These are phyloP conservation scores for Paralichthys olivaceus DNA, from an alignment of 2,113 vertebrate genomes.

Conservation along the genomic window DNA sequence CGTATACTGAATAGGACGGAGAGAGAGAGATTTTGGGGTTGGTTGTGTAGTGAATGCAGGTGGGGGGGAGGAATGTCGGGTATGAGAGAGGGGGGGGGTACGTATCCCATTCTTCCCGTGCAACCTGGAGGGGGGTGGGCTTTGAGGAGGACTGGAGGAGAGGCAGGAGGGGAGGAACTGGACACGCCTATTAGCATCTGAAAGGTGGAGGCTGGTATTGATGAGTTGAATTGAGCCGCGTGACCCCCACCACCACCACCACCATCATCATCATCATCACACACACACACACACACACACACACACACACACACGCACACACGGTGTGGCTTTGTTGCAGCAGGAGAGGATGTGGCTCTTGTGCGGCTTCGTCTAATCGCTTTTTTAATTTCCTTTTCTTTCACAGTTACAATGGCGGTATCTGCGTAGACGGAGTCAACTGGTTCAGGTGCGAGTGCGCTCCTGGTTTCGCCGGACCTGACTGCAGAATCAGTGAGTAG, in stretches of 20 bases:
- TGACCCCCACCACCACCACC: constrained; percentile 31
- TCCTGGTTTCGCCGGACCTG: constrained; percentile 92
- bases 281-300: constrained; percentile 10
- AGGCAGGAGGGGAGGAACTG: constrained; percentile 66
- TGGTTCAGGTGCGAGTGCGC: constrained; percentile 98
- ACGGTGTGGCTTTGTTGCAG: constrained; percentile 63
- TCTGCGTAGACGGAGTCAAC: constrained; percentile 96
- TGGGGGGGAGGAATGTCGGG: constrained; percentile 58
- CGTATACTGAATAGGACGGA: constrained; percentile 62
- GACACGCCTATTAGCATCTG: constrained; percentile 81
- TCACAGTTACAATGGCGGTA: constrained; percentile 93
- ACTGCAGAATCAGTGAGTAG: constrained; percentile 98
- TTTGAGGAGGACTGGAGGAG: constrained; percentile 68
- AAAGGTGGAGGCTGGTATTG: constrained; percentile 79
- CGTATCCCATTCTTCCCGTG: constrained; percentile 69
- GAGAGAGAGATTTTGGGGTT: constrained; percentile 34
- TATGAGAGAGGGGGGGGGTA: background rate
- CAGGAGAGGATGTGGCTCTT: constrained; percentile 61
- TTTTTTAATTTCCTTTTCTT: constrained; percentile 20
- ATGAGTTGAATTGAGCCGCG: constrained; percentile 74
- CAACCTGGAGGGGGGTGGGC: constrained; percentile 71
- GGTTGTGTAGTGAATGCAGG: constrained; percentile 69
- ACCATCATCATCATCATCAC: background rate
- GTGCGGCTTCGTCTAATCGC: constrained; percentile 30
- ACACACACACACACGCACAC: constrained; percentile 9